These are phyloP conservation scores for Achlya flavicornis DNA, from an alignment of 2,888 invertebrate species.

Conservation along the genomic window DNA sequence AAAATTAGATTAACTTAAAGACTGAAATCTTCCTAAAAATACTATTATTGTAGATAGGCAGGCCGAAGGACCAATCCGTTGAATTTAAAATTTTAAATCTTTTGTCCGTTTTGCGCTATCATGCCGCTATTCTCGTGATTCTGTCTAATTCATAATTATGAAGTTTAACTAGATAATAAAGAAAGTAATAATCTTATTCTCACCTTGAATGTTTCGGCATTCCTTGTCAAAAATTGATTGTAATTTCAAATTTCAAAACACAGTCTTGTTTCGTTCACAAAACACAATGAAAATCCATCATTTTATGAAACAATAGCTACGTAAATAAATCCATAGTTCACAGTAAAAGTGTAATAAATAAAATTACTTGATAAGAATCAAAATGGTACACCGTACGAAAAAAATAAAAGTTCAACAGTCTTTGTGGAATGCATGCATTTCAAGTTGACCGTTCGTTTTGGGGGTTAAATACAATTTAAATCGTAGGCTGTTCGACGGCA, in stretches of 20 bases:
- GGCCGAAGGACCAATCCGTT: background rate
- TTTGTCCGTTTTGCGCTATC: background rate
- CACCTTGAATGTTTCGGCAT: constrained; percentile 80
- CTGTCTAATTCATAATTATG: background rate
- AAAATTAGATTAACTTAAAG: too few species aligned
- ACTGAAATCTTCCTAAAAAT: too few species aligned
- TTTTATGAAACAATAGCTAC: constrained; percentile 25
- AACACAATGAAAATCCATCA: constrained; percentile 25
- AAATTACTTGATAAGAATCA: constrained; percentile 69
- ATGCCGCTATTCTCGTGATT: background rate
- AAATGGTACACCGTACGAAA: constrained; percentile 66
- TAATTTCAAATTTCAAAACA: constrained; percentile 60
- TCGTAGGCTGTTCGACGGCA: constrained; percentile 24
- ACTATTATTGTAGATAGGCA: background rate
- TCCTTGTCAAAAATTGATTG: constrained; percentile 52
- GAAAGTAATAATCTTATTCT: constrained; percentile 31
- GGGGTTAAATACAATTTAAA: constrained; percentile 24
- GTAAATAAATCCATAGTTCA: constrained; percentile 49
- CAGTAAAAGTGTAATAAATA: constrained; percentile 46
- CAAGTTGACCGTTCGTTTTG: constrained; percentile 57
- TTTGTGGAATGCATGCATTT: constrained; percentile 80
- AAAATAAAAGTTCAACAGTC: constrained; percentile 80
- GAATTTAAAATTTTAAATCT: background rate
- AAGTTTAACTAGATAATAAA: background rate
- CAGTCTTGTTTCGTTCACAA: constrained; percentile 52